These are phyloP conservation scores for Tinea semifulvella DNA, from an alignment of 2,888 invertebrate species.

Conservation along the genomic window DNA sequence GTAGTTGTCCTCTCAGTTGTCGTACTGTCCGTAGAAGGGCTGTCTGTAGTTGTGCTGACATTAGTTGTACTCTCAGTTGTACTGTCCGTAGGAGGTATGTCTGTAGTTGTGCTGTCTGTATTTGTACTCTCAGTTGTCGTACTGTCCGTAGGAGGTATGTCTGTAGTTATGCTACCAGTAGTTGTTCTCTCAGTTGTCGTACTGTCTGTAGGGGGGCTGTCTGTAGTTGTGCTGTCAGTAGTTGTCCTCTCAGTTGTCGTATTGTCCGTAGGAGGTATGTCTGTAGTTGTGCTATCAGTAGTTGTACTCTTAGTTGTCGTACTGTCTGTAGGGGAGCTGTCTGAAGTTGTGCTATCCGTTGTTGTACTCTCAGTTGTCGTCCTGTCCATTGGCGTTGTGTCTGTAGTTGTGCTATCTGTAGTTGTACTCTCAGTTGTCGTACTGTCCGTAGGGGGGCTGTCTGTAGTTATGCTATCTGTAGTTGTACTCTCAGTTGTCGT, in stretches of 20 bases:
- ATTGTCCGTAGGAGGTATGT: neutral
- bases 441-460: neutral
- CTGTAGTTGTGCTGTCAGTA: neutral
- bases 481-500: slow-evolving; percentile 6
- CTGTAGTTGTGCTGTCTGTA: neutral
- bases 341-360: slow-evolving; percentile 5
- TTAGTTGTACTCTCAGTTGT: slow-evolving; percentile 4
- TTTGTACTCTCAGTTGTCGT: neutral
- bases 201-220: slow-evolving; percentile 11
- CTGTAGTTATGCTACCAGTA: slow-evolving; percentile 15
- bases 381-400: slow-evolving; percentile 1
- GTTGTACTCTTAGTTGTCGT: slow-evolving; percentile 3
- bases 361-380: slow-evolving; percentile 6
- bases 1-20: slow-evolving; percentile 12
- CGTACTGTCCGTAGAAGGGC: neutral
- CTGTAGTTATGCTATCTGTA: neutral
- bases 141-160: neutral
- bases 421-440: slow-evolving; percentile 14
- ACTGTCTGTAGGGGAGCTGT: neutral
- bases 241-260: neutral
- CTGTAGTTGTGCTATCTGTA: slow-evolving; percentile 11
- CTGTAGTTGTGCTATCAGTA: neutral
- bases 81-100: neutral
- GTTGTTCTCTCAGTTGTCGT: slow-evolving; percentile 11
- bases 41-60: slow-evolving; percentile 5